These are phyloP conservation scores for Miniopterus natalensis DNA, from an alignment of 2,113 vertebrate species.

Conservation along the genomic window DNA sequence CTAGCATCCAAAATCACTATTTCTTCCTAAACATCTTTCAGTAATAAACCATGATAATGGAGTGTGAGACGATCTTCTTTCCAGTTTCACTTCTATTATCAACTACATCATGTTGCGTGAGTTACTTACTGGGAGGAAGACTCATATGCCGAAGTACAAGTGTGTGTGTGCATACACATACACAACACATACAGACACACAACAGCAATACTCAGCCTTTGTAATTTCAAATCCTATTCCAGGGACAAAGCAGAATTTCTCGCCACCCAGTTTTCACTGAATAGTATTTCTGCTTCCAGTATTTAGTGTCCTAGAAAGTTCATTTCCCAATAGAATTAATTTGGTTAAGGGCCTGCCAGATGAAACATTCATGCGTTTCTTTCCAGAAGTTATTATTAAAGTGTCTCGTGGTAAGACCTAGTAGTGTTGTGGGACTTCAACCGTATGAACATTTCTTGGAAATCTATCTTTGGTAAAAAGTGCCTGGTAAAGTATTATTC, in stretches of 20 bases:
- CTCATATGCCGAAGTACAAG: neutral
- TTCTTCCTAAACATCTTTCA: neutral
- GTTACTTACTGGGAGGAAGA: neutral
- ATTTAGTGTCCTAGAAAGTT: neutral
- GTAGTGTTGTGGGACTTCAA: neutral
- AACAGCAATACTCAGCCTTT: neutral
- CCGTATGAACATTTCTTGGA: neutral
- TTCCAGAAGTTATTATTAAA: slow-evolving; percentile 51
- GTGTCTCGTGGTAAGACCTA: neutral
- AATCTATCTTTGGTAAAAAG: slow-evolving; percentile 28
- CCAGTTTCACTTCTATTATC: neutral
- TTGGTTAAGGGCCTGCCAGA: slow-evolving; percentile 8
- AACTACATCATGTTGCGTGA: neutral
- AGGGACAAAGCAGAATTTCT: neutral
- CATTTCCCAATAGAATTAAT: slow-evolving; percentile 13
- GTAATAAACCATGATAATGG: neutral
- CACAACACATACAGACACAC: neutral
- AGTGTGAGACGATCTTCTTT: neutral
- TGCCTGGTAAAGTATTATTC: neutral
- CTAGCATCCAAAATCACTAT: neutral
- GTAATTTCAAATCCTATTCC: neutral
- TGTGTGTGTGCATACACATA: rapidly evolving
- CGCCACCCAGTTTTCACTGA: neutral
- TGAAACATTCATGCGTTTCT: neutral
- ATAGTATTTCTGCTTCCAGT: neutral